Base-by-base conservation (phyloP, 2,888 invertebrate species). In the Melinaea menophilus region DNA sequence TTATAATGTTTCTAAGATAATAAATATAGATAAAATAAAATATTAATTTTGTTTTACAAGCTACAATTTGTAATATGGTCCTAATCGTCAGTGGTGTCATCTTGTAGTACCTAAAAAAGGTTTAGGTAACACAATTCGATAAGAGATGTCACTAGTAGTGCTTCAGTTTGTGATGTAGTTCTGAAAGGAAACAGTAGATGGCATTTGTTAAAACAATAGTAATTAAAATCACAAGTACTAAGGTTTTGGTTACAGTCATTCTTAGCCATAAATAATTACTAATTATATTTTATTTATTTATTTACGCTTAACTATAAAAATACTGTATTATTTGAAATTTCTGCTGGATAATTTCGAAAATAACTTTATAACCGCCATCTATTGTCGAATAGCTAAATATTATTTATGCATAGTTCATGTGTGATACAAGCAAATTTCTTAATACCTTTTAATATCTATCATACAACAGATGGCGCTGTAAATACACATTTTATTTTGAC, bases 291-390 rank as follows among this genome's bases (percentile, higher is more conserved):
- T 7, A 37, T 37, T 37, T 9, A 11, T 41, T 1, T 1, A 5
- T 9, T 5, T 41, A 3, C 9, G 9, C 41, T 11, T 2, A 41
- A 0, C 37, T 37, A 5, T 2, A 37, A 37, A 5, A 37, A 37
- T 5, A 37, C 0, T 0, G 37, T 37, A 37, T 41, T 41, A 41
- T 9, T 41, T 9, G 2, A 41, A 41, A 2, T 41, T 9, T 41
- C 41, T 9, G 9, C 41, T 41, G 11, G 41, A 41, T 41, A 22
- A 22, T 22, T 7, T 41, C 41, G 9, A 9, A 2, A 3, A 9
- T 41, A 41, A 41, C 9, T 5, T 41, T 41, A 9, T 33, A 46
- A 47, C 5, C 31, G 58, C 31, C 58, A 58, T 58, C 58, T 58
- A 33, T 47, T 58, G 33, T 47, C 11, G 2, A 31, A 12, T 58